Percentiles rank a stretch among this genome's conserved stretches.
These are phyloP conservation scores for Antitype chi DNA, from an alignment of 2,888 invertebrate genomes.

Conservation along the genomic window DNA sequence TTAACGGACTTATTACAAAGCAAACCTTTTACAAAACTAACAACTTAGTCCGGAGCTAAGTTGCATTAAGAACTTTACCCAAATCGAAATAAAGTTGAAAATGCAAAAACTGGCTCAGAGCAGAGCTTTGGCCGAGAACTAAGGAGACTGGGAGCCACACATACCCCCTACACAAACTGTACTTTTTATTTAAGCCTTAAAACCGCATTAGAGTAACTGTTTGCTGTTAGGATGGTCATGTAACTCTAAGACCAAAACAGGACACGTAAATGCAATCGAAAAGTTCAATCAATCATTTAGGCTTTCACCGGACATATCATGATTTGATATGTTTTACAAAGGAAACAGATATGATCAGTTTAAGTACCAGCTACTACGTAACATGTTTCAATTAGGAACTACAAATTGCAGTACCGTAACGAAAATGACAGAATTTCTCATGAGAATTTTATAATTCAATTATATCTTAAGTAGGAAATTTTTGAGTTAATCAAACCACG, in stretches of 20 bases:
- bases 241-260: conserved; percentile 11
- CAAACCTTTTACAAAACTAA: too few relatives aligned
- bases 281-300: conserved; percentile 12
- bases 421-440: conserved; percentile 18
- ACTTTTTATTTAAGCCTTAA: not conserved
- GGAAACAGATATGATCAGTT: conserved; percentile 53
- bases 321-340: conserved; percentile 38
- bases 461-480: not conserved
- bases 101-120: too few relatives aligned
- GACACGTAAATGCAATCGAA: conserved; percentile 20
- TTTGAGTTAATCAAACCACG: too few relatives aligned
- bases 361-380: not conserved
- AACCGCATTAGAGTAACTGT: not conserved
- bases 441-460: conserved; percentile 13
- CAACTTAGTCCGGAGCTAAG: too few relatives aligned
- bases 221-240: not conserved
- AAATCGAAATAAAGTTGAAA: too few relatives aligned
- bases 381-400: conserved; percentile 33
- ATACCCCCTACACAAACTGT: too few relatives aligned
- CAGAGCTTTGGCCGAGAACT: too few relatives aligned
- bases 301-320: conserved; percentile 62
- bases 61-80: too few relatives aligned
- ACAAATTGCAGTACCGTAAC: conserved; percentile 17
- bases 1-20: too few relatives aligned
- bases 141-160: too few relatives aligned